These are phyloP conservation scores for Sparidentex hasta DNA, from an alignment of 2,797 vertebrate species.

Conservation along the genomic window DNA sequence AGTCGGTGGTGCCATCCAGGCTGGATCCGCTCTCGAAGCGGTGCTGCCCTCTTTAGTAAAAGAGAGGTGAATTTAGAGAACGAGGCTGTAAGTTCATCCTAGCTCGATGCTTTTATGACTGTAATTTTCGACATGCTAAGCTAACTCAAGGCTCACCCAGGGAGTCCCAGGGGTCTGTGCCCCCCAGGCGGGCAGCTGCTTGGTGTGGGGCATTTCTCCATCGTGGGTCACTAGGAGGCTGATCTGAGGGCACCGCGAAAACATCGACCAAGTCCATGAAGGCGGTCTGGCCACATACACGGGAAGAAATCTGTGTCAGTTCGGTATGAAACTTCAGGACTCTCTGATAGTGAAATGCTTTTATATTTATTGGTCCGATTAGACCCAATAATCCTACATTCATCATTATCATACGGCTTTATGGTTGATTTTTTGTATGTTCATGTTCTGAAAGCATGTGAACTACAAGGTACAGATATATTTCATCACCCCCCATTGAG, in stretches of 20 bases:
- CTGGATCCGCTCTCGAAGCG: constrained; percentile 56
- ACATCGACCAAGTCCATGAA: constrained; percentile 95
- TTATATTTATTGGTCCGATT: neutral
- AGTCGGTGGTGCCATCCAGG: constrained; percentile 81
- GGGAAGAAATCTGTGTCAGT: constrained; percentile 18
- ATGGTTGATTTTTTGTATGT: neutral
- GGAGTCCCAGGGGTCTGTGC: constrained; percentile 84
- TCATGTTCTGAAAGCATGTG: constrained; percentile 4
- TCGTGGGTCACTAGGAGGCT: constrained; percentile 79
- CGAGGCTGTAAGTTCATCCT: neutral
- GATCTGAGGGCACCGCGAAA: constrained; percentile 87
- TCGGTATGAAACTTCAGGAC: constrained; percentile 15
- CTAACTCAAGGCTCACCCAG: constrained; percentile 75
- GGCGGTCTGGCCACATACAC: constrained; percentile 86
- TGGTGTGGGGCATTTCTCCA: constrained; percentile 84
- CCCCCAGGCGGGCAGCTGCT: constrained; percentile 55
- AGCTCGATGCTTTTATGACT: neutral
- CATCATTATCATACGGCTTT: neutral
- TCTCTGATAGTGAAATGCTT: constrained; percentile 4
- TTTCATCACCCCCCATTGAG: constrained; percentile 51
- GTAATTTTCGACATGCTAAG: neutral
- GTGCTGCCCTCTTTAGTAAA: constrained; percentile 64
- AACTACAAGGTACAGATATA: constrained; percentile 7
- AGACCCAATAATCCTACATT: neutral
- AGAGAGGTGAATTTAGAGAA: constrained; percentile 20